Conservation (phyloP, 2,888 invertebrate species). For the Gymnocheta viridis region DNA sequence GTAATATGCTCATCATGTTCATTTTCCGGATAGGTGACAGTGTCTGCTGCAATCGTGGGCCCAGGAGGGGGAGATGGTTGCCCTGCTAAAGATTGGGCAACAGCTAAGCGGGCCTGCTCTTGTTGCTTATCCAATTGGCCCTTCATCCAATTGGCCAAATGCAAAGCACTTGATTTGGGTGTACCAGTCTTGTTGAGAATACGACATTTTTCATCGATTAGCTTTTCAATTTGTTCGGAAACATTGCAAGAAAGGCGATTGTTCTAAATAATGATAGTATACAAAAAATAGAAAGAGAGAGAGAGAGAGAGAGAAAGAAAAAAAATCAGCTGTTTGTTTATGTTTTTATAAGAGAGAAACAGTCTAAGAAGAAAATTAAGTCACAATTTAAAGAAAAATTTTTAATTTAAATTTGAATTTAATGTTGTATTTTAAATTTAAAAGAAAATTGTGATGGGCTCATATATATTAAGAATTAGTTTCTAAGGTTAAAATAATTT, state of each 20-base stretch:
- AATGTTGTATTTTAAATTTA: not conserved
- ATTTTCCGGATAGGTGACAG: constrained; percentile 70
- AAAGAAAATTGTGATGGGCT: constrained; percentile 82
- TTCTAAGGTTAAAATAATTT: not conserved
- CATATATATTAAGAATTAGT: constrained; percentile 69
- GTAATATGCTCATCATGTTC: constrained; percentile 81
- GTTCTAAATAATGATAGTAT: too few species aligned
- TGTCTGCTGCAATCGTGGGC: not conserved
- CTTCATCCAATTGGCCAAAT: constrained; percentile 91
- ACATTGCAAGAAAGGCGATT: constrained; percentile 71
- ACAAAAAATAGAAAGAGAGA: not conserved
- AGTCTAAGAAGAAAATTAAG: constrained; percentile 53
- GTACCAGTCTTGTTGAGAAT: constrained; percentile 85
- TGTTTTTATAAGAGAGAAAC: not conserved
- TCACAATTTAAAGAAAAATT: constrained; percentile 49
- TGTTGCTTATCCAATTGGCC: constrained; percentile 87
- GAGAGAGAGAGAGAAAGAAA: not conserved
- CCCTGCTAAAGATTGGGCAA: constrained; percentile 73
- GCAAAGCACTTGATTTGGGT: constrained; percentile 88
- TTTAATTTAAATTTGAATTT: constrained; percentile 55
- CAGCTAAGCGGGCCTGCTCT: constrained; percentile 80
- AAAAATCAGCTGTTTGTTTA: not conserved
- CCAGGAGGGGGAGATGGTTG: not conserved
- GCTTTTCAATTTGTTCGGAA: constrained; percentile 84
- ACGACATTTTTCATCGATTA: constrained; percentile 86